Evolutionary conservation across 2,797 vertebrate genomes (phyloP), one percentile per base, ranked within the genome.

Genomic region (Chelmon rostratus): DNA sequence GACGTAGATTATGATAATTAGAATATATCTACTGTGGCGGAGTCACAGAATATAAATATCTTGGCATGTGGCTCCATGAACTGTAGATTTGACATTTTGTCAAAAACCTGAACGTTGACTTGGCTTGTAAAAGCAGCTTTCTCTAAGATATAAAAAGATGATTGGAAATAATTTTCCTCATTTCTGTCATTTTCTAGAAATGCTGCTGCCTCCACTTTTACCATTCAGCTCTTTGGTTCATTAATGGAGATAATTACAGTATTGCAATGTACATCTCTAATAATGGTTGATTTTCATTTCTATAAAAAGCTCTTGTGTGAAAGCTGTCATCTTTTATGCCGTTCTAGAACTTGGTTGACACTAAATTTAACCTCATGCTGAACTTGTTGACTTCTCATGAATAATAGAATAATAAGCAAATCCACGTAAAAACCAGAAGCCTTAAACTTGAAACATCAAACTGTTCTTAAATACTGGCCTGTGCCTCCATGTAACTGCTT

Each of bases 191-290:
- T n/a, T 67, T 40, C 49, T 35, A 76, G 73, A 76, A 44, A 52
- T 37, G 65, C n/a, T 50, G 54, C 70, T 73, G 76, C 64, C 54
- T 58, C 37, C 53, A 67, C 38, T 69, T 50, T 40, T 68, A 46
- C 66, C 63, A 40, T 71, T 67, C 50, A 68, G 63, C 49, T 67
- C 73, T 57, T 57, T 19, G 37, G 44, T 76, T 79, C 54, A 71
- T 71, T 71, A 62, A 35, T 63, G 49, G 56, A 68, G 57, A 80
- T 73, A 65, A 79, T 79, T 68, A 58, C 58, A 64, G 10, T 56
- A n/a, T n/a, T n/a, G n/a, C n/a, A n/a, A 31, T 31, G 28, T 31
- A 31, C 28, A 31, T 31, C 28, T 31, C 15, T 56, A 47, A 61
- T 46, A 81, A 72, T 16, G 54, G n/a, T 11, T 64, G 42, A 6